Conservation (phyloP, 2,888 invertebrate genomes). For the Macrosiphum euphorbiae region DNA sequence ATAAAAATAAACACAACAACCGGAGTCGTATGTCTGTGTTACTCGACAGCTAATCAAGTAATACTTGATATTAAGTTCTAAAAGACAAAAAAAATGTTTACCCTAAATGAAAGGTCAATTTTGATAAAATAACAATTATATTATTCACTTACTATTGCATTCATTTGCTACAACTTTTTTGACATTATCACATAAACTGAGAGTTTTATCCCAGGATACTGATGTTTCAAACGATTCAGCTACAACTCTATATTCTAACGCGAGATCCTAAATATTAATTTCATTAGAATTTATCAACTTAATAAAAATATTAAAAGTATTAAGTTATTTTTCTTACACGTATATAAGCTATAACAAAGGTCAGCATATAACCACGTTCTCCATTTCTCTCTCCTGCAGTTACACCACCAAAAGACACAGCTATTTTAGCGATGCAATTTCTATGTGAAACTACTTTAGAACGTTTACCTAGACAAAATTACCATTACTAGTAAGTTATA, state of each 20-base stretch:
- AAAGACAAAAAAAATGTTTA: conserved; percentile 16
- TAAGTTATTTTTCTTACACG: conserved; percentile 77
- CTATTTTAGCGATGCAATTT: conserved; percentile 81
- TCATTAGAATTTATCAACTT: background rate
- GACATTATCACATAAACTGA: conserved; percentile 88
- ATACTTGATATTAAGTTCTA: conserved; percentile 73
- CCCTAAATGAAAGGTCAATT: background rate
- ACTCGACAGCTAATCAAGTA: conserved; percentile 85
- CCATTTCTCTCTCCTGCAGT: conserved; percentile 95
- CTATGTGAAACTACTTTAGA: conserved; percentile 45
- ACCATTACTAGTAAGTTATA: background rate
- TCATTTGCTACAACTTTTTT: conserved; percentile 81
- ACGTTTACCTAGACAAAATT: conserved; percentile 21
- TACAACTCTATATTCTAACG: conserved; percentile 86
- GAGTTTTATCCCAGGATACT: conserved; percentile 94
- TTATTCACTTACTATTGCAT: conserved; percentile 71
- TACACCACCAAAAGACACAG: conserved; percentile 82
- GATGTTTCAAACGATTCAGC: conserved; percentile 99
- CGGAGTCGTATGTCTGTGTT: conserved; percentile 97
- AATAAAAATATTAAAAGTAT: background rate
- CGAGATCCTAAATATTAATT: conserved; percentile 81
- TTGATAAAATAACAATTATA: background rate
- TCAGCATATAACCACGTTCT: conserved; percentile 93
- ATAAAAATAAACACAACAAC: conserved; percentile 96
- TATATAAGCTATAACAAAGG: conserved; percentile 98